phyloP scores from a whole-genome alignment of 2,888 invertebrate genomes.

The Synergus umbraculus region DNA sequence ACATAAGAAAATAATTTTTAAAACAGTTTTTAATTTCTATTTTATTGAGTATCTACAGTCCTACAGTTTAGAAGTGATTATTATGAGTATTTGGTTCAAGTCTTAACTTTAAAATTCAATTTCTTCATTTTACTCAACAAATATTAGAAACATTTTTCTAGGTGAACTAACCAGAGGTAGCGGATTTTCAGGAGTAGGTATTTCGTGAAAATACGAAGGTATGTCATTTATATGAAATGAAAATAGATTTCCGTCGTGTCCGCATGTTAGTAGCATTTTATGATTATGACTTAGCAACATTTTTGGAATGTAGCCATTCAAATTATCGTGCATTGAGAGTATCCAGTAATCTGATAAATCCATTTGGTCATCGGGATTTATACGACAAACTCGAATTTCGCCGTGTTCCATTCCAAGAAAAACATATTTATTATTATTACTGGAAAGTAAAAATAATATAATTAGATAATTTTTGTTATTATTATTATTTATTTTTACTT shows the following conservation, averaged over 20 bases:
- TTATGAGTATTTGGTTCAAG: neutral
- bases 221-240: constrained; percentile 78
- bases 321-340: constrained; percentile 87
- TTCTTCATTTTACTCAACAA: too few species aligned
- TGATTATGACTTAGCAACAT: constrained; percentile 83
- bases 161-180: constrained; percentile 37
- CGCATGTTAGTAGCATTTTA: constrained; percentile 82
- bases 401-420: constrained; percentile 83
- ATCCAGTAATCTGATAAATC: constrained; percentile 84
- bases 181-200: constrained; percentile 47
- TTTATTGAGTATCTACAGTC: neutral
- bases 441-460: constrained; percentile 35
- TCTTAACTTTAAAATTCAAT: too few species aligned
- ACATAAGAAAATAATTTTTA: neutral
- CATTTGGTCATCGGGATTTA: constrained; percentile 77
- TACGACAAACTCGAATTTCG: constrained; percentile 79
- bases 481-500: neutral
- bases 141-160: too few species aligned
- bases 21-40: neutral
- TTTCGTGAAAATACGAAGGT: constrained; percentile 35
- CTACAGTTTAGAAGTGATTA: too few species aligned
- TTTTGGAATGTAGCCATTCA: constrained; percentile 83
- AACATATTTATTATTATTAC: constrained; percentile 77
- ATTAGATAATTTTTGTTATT: too few species aligned
- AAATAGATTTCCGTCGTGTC: constrained; percentile 88